These are phyloP conservation scores for Mustela nigripes DNA, from an alignment of 2,113 vertebrate species.

Conservation along the genomic window DNA sequence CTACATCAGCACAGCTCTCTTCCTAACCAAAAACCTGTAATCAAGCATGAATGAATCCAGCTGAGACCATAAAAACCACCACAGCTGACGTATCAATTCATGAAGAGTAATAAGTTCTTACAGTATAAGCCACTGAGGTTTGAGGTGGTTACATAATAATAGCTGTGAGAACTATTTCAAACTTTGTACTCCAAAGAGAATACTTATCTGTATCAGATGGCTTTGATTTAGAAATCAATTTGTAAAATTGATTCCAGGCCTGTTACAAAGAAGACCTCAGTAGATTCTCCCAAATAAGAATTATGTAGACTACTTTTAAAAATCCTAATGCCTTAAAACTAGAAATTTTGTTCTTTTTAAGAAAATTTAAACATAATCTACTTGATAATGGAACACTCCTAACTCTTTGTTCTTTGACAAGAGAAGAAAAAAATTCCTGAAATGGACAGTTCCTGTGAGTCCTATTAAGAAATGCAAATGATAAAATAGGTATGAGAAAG, in stretches of 20 bases:
- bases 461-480: background rate
- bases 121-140: background rate
- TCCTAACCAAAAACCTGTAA: background rate
- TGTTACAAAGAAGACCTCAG: background rate
- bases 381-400: background rate
- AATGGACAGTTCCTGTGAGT: background rate
- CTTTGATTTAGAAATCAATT: background rate
- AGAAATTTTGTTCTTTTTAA: slow-evolving; percentile 12
- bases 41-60: background rate
- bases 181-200: background rate
- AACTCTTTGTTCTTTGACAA: background rate
- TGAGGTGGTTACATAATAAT: background rate
- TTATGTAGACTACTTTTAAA: background rate
- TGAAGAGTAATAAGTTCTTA: background rate
- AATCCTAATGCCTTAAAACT: background rate
- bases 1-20: background rate
- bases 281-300: background rate
- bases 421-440: background rate
- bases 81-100: background rate
- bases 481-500: background rate
- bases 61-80: background rate
- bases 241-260: background rate
- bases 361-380: background rate
- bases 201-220: background rate
- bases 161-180: slow-evolving; percentile 32